Conservation (phyloP, 2,797 vertebrate genomes). For the Lemur catta region DNA sequence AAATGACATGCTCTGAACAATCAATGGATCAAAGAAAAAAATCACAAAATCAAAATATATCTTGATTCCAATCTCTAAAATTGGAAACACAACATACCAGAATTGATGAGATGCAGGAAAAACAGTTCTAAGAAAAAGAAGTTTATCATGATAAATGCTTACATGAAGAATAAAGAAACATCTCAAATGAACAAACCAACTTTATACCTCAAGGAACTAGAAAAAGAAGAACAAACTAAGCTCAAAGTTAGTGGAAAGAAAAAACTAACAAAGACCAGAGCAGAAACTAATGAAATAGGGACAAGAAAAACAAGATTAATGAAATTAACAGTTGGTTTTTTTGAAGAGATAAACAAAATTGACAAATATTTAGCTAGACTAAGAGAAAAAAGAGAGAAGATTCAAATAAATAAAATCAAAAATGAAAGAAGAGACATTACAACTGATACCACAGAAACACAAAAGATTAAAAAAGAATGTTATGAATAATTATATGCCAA, state of each 20-base stretch:
- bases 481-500: neutral
- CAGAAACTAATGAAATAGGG: no score
- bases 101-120: neutral
- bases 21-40: neutral
- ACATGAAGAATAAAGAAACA: neutral
- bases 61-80: neutral
- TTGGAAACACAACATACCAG: neutral
- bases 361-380: no score
- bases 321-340: no score
- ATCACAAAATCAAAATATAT: neutral
- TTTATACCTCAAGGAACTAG: neutral
- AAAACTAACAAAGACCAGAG: no score
- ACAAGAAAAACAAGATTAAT: no score
- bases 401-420: no score
- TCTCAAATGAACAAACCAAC: neutral
- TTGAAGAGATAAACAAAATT: no score
- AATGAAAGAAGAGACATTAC: neutral
- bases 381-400: no score
- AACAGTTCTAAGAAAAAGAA: neutral
- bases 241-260: no score
- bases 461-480: neutral
- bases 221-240: neutral
- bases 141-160: neutral
- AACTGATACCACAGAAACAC: neutral
- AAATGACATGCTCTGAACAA: neutral